Percentiles rank a stretch among this genome's conserved stretches.
Conservation (phyloP, 1,140 invertebrate genomes). For the Venustaconcha ellipsiformis region DNA sequence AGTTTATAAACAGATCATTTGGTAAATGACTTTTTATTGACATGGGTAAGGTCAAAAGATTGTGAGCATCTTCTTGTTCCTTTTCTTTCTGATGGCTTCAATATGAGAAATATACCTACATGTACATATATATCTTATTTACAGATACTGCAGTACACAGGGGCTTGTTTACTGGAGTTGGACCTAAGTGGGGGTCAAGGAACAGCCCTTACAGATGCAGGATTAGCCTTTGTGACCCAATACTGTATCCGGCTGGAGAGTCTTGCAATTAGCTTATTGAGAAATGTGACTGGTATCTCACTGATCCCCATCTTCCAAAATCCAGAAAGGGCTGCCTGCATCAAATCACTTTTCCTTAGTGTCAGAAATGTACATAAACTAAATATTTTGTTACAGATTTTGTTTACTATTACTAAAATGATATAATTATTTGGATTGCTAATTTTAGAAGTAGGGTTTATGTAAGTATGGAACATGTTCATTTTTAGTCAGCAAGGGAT, state of each 20-base stretch:
- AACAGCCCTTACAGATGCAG: conserved; percentile 49
- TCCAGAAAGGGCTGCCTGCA: conserved; percentile 33
- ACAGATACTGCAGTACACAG: conserved; percentile 55
- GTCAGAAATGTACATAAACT: conserved; percentile 45
- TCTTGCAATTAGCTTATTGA: conserved; percentile 51
- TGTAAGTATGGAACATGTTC: too few relatives aligned
- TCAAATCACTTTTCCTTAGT: conserved; percentile 51
- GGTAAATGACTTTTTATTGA: too few relatives aligned
- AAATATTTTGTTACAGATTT: too few relatives aligned
- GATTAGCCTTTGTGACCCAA: conserved; percentile 45
- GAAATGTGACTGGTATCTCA: conserved; percentile 43
- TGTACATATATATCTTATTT: conserved; percentile 1
- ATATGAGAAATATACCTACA: too few relatives aligned
- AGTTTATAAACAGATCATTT: too few relatives aligned
- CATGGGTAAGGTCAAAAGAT: too few relatives aligned
- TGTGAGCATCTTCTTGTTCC: too few relatives aligned
- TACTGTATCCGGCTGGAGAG: conserved; percentile 53
- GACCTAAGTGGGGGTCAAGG: conserved; percentile 56
- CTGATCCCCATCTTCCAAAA: conserved; percentile 54
- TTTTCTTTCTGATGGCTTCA: too few relatives aligned
- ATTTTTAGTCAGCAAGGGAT: too few relatives aligned
- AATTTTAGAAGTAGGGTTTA: too few relatives aligned
- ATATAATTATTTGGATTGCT: too few relatives aligned
- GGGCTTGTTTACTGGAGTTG: conserved; percentile 39
- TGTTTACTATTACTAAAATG: too few relatives aligned